phyloP scores from a whole-genome alignment of 2,888 invertebrate species.

The Gymnosoma rotundatum region DNA sequence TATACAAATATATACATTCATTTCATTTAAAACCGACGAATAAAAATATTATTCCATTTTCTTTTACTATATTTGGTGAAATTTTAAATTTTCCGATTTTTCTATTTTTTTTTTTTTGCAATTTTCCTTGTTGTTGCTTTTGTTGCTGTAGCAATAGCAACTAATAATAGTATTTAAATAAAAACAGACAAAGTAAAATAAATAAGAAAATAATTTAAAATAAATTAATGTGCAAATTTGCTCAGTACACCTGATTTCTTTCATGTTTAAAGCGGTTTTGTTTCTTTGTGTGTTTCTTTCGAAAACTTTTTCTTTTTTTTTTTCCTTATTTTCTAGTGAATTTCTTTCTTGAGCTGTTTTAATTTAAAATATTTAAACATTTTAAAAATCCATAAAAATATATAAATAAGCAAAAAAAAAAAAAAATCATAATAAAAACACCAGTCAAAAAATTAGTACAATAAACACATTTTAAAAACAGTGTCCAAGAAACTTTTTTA shows the following conservation, averaged over 20 bases:
- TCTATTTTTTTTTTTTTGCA: constrained; percentile 6
- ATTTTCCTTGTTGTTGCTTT: constrained; percentile 4
- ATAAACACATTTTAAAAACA: constrained; percentile 38
- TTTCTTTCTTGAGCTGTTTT: constrained; percentile 32
- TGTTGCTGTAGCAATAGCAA: constrained; percentile 38
- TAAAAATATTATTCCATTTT: constrained; percentile 61
- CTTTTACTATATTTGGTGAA: constrained; percentile 69
- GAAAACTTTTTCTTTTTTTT: constrained; percentile 38
- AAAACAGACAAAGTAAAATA: constrained; percentile 28
- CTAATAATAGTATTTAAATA: constrained; percentile 56
- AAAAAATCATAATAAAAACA: constrained; percentile 41
- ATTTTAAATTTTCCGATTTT: constrained; percentile 54
- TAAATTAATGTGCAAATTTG: constrained; percentile 53
- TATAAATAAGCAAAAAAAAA: constrained; percentile 60
- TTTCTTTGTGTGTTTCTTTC: constrained; percentile 10
- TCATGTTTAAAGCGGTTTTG: constrained; percentile 27
- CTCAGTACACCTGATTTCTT: constrained; percentile 59
- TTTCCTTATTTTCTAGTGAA: not conserved
- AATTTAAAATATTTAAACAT: constrained; percentile 46
- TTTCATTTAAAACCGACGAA: constrained; percentile 21
- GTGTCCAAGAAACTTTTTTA: constrained; percentile 52
- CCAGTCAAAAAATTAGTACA: constrained; percentile 5
- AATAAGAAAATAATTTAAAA: constrained; percentile 25
- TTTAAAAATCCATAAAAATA: not conserved
- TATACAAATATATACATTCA: not conserved